Conservation (phyloP, 2,113 vertebrate species). For the Regulus satrapa region DNA sequence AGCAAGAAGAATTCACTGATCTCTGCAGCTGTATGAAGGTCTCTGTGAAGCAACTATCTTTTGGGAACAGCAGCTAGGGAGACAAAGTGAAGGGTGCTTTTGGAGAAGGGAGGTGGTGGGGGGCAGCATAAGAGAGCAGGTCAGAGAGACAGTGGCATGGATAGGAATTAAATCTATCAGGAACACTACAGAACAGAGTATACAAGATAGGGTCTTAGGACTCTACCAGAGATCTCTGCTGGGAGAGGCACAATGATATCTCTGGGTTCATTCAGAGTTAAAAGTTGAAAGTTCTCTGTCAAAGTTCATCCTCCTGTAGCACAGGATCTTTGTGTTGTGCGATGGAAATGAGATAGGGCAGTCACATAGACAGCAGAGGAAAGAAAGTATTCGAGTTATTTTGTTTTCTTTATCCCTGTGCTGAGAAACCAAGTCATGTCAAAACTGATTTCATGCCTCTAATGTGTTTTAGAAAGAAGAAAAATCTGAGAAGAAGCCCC, state of each 20-base stretch:
- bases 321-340: background rate
- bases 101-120: background rate
- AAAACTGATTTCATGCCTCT: background rate
- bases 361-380: background rate
- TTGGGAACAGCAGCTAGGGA: background rate
- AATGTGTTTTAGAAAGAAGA: conserved; percentile 68
- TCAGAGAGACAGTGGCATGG: background rate
- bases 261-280: background rate
- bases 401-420: background rate
- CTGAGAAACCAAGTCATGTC: background rate
- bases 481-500: background rate
- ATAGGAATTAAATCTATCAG: background rate
- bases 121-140: background rate
- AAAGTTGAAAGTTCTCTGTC: background rate
- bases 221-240: background rate
- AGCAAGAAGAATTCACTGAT: background rate
- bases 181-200: background rate
- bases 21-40: background rate
- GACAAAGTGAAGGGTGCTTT: background rate
- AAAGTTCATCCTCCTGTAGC: background rate
- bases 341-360: background rate
- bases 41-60: background rate
- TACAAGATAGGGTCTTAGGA: background rate
- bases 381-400: background rate
- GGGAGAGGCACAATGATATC: background rate